Evolutionary conservation across 2,113 vertebrate genomes (phyloP).

Genomic region (Corythaeola cristata): DNA sequence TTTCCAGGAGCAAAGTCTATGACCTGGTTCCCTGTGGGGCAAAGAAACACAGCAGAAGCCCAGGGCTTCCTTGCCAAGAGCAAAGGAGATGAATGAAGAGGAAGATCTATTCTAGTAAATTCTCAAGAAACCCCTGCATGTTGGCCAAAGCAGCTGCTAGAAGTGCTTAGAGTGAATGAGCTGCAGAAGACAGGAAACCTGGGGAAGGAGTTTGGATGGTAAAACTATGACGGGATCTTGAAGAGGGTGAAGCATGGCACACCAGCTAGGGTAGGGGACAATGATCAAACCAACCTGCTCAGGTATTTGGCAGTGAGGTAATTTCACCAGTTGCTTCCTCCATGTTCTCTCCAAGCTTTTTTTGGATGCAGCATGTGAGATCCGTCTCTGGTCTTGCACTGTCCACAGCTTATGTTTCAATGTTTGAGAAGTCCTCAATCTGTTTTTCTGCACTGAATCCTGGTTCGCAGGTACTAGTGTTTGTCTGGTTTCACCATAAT

Average conservation of each 20-base stretch:
- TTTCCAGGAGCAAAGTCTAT: conserved; percentile 33
- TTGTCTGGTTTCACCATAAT: neutral
- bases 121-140: neutral
- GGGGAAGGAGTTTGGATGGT: neutral
- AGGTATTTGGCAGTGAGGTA: neutral
- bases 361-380: neutral
- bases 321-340: neutral
- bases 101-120: neutral
- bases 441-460: neutral
- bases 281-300: neutral
- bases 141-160: neutral
- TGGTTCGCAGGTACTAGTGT: neutral
- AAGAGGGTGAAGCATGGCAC: neutral
- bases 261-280: neutral
- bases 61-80: neutral
- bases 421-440: neutral
- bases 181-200: neutral
- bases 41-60: neutral
- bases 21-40: conserved; percentile 35
- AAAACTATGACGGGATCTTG: neutral
- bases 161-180: neutral
- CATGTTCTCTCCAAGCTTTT: neutral
- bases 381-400: neutral
- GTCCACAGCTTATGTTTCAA: neutral
- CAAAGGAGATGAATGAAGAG: neutral